Conservation (phyloP, 2,888 invertebrate species). For the Drosophila tripunctata region DNA sequence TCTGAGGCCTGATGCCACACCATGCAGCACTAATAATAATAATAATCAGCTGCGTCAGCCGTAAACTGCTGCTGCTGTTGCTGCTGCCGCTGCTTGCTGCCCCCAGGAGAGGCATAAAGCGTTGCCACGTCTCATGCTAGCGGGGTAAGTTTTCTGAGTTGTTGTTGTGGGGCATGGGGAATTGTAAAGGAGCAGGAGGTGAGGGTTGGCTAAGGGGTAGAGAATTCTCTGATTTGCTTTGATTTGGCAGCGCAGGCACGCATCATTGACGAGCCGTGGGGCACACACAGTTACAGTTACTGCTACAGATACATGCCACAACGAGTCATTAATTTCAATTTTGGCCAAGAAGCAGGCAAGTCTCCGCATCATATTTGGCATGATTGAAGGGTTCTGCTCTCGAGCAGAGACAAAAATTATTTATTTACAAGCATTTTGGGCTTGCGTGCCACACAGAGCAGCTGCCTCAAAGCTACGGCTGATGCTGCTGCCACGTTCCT, state of each 20-base stretch:
- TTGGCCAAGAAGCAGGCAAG: conserved; percentile 21
- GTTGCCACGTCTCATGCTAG: conserved; percentile 5
- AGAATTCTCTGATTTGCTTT: conserved; percentile 47
- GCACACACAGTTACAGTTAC: conserved; percentile 20
- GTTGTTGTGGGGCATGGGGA: conserved; percentile 1
- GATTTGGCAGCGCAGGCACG: conserved; percentile 62
- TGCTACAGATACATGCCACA: conserved; percentile 24
- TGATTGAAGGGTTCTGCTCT: conserved; percentile 45
- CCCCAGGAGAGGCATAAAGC: conserved; percentile 51
- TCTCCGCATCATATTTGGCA: conserved; percentile 1
- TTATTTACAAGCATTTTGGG: conserved; percentile 62
- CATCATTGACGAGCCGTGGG: conserved; percentile 61
- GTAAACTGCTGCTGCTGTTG: conserved; percentile 26
- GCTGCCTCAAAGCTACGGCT: conserved; percentile 12
- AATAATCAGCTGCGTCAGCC: conserved; percentile 49
- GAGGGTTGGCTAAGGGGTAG: too few relatives aligned
- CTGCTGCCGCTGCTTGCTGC: too few relatives aligned
- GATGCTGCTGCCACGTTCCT: conserved; percentile 25
- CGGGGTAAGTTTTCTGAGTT: conserved; percentile 20
- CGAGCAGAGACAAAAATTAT: conserved; percentile 65
- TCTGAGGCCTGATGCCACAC: conserved; percentile 8
- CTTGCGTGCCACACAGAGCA: conserved; percentile 16
- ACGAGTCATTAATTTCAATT: conserved; percentile 73
- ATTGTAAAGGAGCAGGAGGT: background rate
- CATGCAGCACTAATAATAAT: conserved; percentile 49